Evolutionary conservation across 2,888 invertebrate species (phyloP).

Genomic region (Bruchidius siliquastri): DNA sequence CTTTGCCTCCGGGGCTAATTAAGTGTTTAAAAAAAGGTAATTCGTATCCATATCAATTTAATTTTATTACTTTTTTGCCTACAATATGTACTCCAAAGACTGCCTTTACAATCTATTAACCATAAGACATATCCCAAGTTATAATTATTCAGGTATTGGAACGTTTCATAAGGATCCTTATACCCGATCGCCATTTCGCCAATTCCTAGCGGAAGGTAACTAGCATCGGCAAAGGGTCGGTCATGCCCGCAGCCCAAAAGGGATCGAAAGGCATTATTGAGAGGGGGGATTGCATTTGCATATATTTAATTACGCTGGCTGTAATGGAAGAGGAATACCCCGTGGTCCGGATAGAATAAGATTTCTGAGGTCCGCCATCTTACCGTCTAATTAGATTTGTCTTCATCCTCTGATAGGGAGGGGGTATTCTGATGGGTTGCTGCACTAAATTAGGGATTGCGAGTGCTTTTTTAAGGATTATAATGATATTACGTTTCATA

Average conservation of each 20-base stretch:
- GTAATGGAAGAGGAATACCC: conserved; percentile 30
- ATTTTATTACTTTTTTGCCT: too few relatives aligned
- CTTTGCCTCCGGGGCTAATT: too few relatives aligned
- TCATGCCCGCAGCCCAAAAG: conserved; percentile 4
- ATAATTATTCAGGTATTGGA: too few relatives aligned
- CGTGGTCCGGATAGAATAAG: conserved; percentile 20
- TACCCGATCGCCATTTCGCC: neutral
- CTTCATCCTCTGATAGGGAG: neutral
- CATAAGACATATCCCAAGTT: too few relatives aligned
- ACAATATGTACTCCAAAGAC: too few relatives aligned
- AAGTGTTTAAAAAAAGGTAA: too few relatives aligned
- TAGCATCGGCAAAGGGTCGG: neutral
- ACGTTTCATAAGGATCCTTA: too few relatives aligned
- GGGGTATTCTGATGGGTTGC: neutral
- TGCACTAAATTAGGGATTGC: neutral
- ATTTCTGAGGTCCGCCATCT: conserved; percentile 30
- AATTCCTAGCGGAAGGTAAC: neutral
- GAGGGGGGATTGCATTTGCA: conserved; percentile 35
- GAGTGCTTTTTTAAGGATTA: neutral
- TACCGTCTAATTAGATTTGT: conserved; percentile 24
- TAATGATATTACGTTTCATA: neutral
- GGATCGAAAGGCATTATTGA: conserved; percentile 20
- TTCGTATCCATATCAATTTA: too few relatives aligned
- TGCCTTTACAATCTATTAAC: too few relatives aligned
- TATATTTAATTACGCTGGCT: conserved; percentile 33